Conservation (phyloP, 2,888 invertebrate species). For the Trypoxylon attenuatum region DNA sequence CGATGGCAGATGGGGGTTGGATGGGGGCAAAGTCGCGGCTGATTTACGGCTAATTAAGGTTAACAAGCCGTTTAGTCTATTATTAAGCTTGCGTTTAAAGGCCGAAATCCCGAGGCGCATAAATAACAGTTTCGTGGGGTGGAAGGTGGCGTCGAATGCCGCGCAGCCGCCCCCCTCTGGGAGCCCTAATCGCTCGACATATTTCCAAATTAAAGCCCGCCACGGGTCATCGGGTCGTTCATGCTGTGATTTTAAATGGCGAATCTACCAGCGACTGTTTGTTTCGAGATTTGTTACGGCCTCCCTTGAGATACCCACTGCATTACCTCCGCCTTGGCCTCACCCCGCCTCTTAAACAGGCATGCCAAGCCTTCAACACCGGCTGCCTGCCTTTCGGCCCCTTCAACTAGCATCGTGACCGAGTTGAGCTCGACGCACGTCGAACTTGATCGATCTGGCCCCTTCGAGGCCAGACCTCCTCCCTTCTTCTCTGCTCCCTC, state of each 20-base stretch:
- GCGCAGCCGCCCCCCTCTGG: slow-evolving; percentile 48
- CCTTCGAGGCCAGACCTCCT: slow-evolving; percentile 53
- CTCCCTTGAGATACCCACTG: slow-evolving; percentile 38
- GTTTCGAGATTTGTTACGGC: slow-evolving; percentile 65
- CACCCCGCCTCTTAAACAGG: no score
- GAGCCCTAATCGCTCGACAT: slow-evolving; percentile 63
- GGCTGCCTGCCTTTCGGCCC: not conserved
- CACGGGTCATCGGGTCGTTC: slow-evolving; percentile 49
- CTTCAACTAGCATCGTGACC: not conserved
- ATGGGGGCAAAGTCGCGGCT: slow-evolving; percentile 37
- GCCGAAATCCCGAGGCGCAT: slow-evolving; percentile 59
- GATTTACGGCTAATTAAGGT: slow-evolving; percentile 71
- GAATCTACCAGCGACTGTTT: slow-evolving; percentile 57
- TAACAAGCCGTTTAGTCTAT: slow-evolving; percentile 70
- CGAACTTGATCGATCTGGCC: slow-evolving; percentile 40
- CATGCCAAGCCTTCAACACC: no score
- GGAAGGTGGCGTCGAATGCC: slow-evolving; percentile 34
- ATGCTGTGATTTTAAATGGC: slow-evolving; percentile 70
- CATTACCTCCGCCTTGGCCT: no score
- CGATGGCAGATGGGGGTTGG: not conserved
- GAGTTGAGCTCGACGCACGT: slow-evolving; percentile 16
- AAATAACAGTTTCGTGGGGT: slow-evolving; percentile 55
- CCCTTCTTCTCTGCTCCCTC: no score
- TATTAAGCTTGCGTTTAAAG: slow-evolving; percentile 64
- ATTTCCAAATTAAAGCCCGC: slow-evolving; percentile 62